Evolutionary conservation across 2,113 vertebrate species (phyloP), one percentile per base, ranked within the genome.

Genomic region (Damaliscus lunatus): DNA sequence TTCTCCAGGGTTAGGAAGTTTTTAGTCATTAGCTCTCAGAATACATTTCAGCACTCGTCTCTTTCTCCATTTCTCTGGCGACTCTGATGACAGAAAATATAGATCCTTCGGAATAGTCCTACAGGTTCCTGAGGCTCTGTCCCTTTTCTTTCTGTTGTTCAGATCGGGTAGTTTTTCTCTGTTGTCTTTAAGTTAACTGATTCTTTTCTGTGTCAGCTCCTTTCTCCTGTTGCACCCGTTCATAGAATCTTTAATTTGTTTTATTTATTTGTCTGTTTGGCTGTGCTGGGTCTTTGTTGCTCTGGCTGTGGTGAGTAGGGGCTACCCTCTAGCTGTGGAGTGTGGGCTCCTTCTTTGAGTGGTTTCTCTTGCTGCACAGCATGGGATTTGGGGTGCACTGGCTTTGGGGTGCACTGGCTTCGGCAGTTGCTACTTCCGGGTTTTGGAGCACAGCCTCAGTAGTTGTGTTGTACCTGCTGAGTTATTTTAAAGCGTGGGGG

Each of bases 351-450:
- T 23, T 10, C 67, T 40, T 23, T 40, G 67, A 40, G n/a, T 12
- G 67, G n/a, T 19, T 23, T 40, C 19, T 71, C 9, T 23, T 40
- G 67, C 8, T 12, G n/a, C 19, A 23, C n/a, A 71, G 10, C n/a
- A 6, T 5, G 67, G n/a, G 19, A 23, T 71, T 36, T 0, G 0
- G 67, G 19, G n/a, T 6, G 19, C 67, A 12, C 19, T 23, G 67
- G n/a, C 19, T 71, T 71, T 43, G 40, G 40, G 40, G 40, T 40
- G 19, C 67, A 11, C 17, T 23, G 67, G n/a, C 19, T 71, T 71
- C 67, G 23, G n/a, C 5, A 71, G 67, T 6, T 3, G n/a, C 67
- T 0, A 0, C 3, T 71, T 17, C 67, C 3, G 5, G n/a, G 5
- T 40, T 40, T 23, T 71, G 3, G 10, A 23, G 67, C 5, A 3